Conservation (phyloP, 1,140 invertebrate genomes). For the Nymphalis io region DNA sequence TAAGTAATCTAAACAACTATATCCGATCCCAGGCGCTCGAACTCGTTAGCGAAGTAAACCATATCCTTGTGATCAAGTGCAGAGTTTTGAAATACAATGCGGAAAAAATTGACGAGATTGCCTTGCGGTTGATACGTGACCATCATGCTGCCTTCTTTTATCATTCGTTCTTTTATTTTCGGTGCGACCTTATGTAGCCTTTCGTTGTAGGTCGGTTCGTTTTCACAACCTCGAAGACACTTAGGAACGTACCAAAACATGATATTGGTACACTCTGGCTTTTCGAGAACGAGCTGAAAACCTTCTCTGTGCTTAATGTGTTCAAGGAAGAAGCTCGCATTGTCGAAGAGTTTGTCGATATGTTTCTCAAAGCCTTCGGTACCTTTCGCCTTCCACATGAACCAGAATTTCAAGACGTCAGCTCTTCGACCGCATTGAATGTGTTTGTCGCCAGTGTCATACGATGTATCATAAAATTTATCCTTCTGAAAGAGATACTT, state of each 20-base stretch:
- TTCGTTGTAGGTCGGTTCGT: conserved; percentile 83
- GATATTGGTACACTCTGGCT: conserved; percentile 95
- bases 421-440: conserved; percentile 95
- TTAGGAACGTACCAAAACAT: conserved; percentile 97
- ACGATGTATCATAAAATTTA: conserved; percentile 96
- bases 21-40: conserved; percentile 90
- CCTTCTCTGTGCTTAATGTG: conserved; percentile 85
- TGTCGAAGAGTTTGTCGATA: conserved; percentile 89
- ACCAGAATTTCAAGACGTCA: conserved; percentile 97
- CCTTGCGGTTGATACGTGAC: conserved; percentile 95
- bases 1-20: conserved; percentile 56
- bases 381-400: conserved; percentile 99
- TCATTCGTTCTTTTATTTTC: conserved; percentile 96
- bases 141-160: conserved; percentile 96
- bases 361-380: conserved; percentile 89
- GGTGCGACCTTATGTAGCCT: conserved; percentile 92
- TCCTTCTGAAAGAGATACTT: conserved; percentile 97
- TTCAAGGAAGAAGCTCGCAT: conserved; percentile 86
- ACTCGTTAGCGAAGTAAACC: conserved; percentile 92
- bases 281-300: conserved; percentile 87
- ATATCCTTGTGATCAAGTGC: conserved; percentile 89
- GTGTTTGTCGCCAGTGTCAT: conserved; percentile 96
- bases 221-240: conserved; percentile 84
- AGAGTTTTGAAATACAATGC: conserved; percentile 95
- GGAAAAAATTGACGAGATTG: conserved; percentile 93